These are phyloP conservation scores for Siniperca scherzeri DNA, from an alignment of 2,797 vertebrate genomes.

Conservation along the genomic window DNA sequence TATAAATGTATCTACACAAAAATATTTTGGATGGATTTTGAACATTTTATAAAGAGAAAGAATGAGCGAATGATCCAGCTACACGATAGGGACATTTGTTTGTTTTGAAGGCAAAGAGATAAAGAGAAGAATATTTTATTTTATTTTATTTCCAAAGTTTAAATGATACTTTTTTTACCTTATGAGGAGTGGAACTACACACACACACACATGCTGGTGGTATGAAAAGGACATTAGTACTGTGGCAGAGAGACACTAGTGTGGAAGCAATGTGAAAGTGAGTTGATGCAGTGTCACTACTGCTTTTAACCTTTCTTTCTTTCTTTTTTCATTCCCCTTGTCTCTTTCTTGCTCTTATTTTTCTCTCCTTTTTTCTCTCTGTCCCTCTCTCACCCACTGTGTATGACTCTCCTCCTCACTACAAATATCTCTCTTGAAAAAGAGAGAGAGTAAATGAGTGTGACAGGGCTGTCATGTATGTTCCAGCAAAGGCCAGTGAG, in stretches of 20 bases:
- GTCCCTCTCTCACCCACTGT: constrained; percentile 34
- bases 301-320: constrained; percentile 62
- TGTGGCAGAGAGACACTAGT: constrained; percentile 88
- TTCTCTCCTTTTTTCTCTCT: constrained; percentile 71
- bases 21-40: background rate
- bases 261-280: constrained; percentile 89
- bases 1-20: background rate
- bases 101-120: background rate
- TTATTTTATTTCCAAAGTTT: background rate
- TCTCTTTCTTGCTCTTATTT: constrained; percentile 10
- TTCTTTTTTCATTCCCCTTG: background rate
- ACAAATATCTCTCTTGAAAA: constrained; percentile 47
- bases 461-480: constrained; percentile 91
- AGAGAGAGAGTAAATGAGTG: constrained; percentile 83
- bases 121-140: background rate
- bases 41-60: background rate
- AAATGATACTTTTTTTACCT: background rate
- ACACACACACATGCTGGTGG: constrained; percentile 82
- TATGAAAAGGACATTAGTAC: constrained; percentile 88
- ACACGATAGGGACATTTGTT: background rate
- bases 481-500: constrained; percentile 69
- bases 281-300: constrained; percentile 92
- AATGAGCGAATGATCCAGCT: background rate
- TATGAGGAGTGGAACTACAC: background rate
- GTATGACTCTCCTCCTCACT: constrained; percentile 41